Conservation (phyloP, 1,140 invertebrate species). For the Drosophila trapezifrons region DNA sequence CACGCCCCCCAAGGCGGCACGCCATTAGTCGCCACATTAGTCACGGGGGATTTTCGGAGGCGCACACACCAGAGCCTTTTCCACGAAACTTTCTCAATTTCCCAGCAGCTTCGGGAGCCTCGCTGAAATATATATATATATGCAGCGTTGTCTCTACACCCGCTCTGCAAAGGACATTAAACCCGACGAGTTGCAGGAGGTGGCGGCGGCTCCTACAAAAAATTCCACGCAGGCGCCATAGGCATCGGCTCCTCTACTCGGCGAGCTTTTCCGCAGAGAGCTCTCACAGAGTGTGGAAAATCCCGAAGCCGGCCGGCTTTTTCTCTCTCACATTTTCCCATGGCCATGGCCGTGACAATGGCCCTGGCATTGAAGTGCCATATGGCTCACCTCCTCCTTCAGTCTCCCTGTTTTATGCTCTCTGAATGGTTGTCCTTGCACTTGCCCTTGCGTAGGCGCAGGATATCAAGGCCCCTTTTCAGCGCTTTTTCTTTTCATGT, state of each 20-base stretch:
- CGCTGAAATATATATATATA: constrained; percentile 47
- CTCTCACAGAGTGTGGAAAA: neutral
- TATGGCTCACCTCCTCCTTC: neutral
- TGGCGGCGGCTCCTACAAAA: constrained; percentile 21
- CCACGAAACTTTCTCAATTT: constrained; percentile 70
- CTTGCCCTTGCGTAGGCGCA: constrained; percentile 77
- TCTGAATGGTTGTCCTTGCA: constrained; percentile 62
- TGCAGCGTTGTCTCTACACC: constrained; percentile 68
- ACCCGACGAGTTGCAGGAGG: constrained; percentile 50
- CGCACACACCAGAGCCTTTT: constrained; percentile 7
- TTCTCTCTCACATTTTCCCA: constrained; percentile 33
- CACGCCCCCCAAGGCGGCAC: constrained; percentile 46
- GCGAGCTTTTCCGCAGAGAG: constrained; percentile 53
- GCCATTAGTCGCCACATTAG: constrained; percentile 76
- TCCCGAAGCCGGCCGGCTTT: constrained; percentile 61
- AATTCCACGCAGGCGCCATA: constrained; percentile 49
- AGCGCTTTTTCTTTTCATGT: constrained; percentile 35
- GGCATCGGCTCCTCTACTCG: constrained; percentile 42
- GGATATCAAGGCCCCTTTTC: constrained; percentile 20
- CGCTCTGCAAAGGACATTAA: constrained; percentile 80
- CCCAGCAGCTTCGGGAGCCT: constrained; percentile 29
- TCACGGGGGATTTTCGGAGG: constrained; percentile 63
- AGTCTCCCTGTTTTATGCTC: neutral
- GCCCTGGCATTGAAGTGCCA: constrained; percentile 70
- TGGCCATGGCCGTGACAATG: constrained; percentile 79